A percentile compares a stretch with the other conserved stretches of the same genome.
Evolutionary conservation across 2,797 vertebrate species (phyloP).

Genomic region (Valencia hispanica): DNA sequence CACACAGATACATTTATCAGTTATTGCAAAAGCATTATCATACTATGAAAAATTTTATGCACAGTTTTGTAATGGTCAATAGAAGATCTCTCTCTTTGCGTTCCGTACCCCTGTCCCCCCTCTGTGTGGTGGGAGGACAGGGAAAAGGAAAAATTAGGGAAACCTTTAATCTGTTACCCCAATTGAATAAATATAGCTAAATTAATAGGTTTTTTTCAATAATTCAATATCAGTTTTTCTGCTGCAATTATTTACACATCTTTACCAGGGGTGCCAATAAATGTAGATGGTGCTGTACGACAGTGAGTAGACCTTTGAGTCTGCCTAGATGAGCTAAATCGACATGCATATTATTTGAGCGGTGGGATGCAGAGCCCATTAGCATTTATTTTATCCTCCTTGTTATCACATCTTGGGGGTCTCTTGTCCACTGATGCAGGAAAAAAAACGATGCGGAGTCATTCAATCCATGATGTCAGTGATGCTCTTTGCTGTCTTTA

Average conservation of each 20-base stretch:
- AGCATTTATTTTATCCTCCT: slow-evolving; percentile 24
- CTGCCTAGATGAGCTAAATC: slow-evolving; percentile 33
- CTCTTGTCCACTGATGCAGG: slow-evolving; percentile 25
- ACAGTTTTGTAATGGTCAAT: too few species aligned
- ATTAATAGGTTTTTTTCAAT: neutral
- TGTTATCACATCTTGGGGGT: slow-evolving; percentile 46
- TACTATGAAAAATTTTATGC: too few species aligned
- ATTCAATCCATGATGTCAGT: slow-evolving; percentile 30
- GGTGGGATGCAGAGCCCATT: slow-evolving; percentile 10
- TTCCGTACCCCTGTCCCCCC: too few species aligned
- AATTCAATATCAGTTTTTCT: neutral
- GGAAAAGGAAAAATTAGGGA: too few species aligned
- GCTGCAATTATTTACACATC: neutral
- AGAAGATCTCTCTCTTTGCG: too few species aligned
- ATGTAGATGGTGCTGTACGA: neutral
- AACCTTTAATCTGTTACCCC: too few species aligned
- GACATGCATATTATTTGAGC: slow-evolving; percentile 15
- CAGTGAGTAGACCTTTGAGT: slow-evolving; percentile 27
- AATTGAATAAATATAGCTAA: neutral
- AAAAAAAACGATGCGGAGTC: slow-evolving; percentile 24
- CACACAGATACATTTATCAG: too few species aligned
- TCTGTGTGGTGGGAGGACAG: too few species aligned
- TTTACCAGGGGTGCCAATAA: neutral
- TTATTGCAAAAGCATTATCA: too few species aligned
- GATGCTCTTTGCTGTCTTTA: slow-evolving; percentile 2